Conservation (phyloP, 23 tunicate genomes). For the Phallusia fumigata region DNA sequence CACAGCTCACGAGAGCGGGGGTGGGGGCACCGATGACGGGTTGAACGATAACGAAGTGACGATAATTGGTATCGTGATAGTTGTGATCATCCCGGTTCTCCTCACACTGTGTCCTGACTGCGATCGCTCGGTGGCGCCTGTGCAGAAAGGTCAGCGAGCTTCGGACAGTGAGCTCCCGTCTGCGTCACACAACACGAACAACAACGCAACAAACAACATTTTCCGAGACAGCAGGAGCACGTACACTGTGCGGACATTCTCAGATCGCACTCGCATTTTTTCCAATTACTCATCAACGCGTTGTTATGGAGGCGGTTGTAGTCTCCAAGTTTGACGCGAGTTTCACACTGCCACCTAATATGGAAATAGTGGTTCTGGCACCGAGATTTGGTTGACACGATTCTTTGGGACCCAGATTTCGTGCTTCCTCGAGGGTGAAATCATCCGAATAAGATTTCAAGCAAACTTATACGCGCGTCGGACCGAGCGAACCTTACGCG, state of each 20-base stretch:
- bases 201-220: not conserved
- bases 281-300: not conserved
- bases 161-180: not conserved
- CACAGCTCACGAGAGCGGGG: not conserved
- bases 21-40: not conserved
- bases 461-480: no score
- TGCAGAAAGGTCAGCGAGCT: not conserved
- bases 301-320: not conserved
- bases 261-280: not conserved
- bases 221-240: constrained; percentile 8
- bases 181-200: constrained; percentile 10
- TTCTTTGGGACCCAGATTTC: no score
- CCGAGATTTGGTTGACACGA: no score
- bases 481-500: no score
- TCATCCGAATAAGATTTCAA: no score
- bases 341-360: not conserved
- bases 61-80: constrained; percentile 67
- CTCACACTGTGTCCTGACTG: constrained; percentile 89
- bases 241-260: not conserved
- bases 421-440: no score
- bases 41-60: constrained; percentile 67
- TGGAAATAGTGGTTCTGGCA: no score
- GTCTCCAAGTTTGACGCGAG: not conserved
- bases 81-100: constrained; percentile 47
- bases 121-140: constrained; percentile 34